These are phyloP conservation scores for Drosophila ananassae DNA, from an alignment of 1,140 invertebrate genomes.

Conservation along the genomic window DNA sequence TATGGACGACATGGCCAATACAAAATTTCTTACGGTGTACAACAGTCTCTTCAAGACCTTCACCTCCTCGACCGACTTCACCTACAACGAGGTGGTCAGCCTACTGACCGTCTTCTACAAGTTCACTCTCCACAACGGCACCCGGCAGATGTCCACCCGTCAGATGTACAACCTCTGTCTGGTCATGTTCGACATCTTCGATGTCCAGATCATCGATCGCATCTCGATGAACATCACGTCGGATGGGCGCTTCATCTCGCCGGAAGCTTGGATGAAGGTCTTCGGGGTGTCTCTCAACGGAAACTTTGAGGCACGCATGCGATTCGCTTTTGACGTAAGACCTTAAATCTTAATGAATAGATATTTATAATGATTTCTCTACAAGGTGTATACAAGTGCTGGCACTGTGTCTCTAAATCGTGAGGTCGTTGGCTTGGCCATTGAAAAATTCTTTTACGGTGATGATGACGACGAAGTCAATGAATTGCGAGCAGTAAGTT, in stretches of 20 bases:
- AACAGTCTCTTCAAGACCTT: conserved; percentile 52
- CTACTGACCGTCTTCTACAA: conserved; percentile 79
- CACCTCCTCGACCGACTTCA: conserved; percentile 50
- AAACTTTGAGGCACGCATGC: conserved; percentile 55
- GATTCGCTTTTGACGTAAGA: conserved; percentile 65
- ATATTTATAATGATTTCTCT: neutral
- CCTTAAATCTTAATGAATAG: neutral
- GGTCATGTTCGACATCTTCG: conserved; percentile 66
- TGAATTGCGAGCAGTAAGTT: conserved; percentile 66
- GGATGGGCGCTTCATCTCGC: conserved; percentile 57
- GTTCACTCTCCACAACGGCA: conserved; percentile 66
- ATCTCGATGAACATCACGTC: conserved; percentile 69
- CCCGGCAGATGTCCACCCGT: conserved; percentile 66
- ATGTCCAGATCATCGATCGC: conserved; percentile 70
- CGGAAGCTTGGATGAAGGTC: conserved; percentile 70
- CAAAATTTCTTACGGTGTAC: conserved; percentile 66
- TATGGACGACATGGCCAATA: conserved; percentile 78
- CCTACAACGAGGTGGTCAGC: conserved; percentile 58
- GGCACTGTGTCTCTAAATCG: conserved; percentile 54
- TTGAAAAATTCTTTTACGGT: conserved; percentile 70
- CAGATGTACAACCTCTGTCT: conserved; percentile 74
- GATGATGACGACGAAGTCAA: conserved; percentile 77
- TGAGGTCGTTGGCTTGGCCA: conserved; percentile 64
- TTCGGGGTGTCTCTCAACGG: conserved; percentile 67
- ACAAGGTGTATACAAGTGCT: conserved; percentile 66